phyloP scores from a whole-genome alignment of 2,888 invertebrate species.

The Hypsopygia costalis region DNA sequence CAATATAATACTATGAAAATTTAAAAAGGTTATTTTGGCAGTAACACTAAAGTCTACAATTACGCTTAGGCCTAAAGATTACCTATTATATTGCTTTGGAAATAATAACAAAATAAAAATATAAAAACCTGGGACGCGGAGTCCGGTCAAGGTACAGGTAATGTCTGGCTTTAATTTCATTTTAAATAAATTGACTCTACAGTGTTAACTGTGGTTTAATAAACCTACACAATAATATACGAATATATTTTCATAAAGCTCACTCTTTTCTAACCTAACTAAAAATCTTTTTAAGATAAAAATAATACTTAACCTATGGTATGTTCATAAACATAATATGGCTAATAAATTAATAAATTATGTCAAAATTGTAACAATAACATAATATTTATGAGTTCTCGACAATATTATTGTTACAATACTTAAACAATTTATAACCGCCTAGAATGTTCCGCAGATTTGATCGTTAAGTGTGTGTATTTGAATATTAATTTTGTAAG shows the following conservation, averaged over 20 bases:
- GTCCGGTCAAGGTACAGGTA: slow-evolving; percentile 61
- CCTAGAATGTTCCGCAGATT: slow-evolving; percentile 62
- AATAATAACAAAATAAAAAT: slow-evolving; percentile 64
- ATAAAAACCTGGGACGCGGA: slow-evolving; percentile 38
- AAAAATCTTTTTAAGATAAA: slow-evolving; percentile 76
- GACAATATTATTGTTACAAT: slow-evolving; percentile 46
- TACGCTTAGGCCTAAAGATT: slow-evolving; percentile 63
- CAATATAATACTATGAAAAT: slow-evolving; percentile 43
- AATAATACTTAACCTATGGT: slow-evolving; percentile 78
- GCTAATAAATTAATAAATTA: slow-evolving; percentile 74
- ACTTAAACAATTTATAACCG: slow-evolving; percentile 49
- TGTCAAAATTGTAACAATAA: slow-evolving; percentile 54
- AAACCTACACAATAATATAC: slow-evolving; percentile 57
- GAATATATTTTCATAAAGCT: slow-evolving; percentile 71
- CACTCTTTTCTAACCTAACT: slow-evolving; percentile 74
- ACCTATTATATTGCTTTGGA: slow-evolving; percentile 74
- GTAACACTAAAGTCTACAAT: slow-evolving; percentile 61
- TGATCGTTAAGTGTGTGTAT: slow-evolving; percentile 45
- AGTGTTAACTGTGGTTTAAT: slow-evolving; percentile 47
- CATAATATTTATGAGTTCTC: slow-evolving; percentile 31
- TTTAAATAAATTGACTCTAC: slow-evolving; percentile 55
- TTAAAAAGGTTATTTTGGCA: slow-evolving; percentile 55
- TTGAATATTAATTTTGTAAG: slow-evolving; percentile 56
- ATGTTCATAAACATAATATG: slow-evolving; percentile 79
- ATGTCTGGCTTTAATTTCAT: slow-evolving; percentile 65